Base-by-base conservation (phyloP, 1,140 invertebrate genomes). In the Harpegnathos saltator region DNA sequence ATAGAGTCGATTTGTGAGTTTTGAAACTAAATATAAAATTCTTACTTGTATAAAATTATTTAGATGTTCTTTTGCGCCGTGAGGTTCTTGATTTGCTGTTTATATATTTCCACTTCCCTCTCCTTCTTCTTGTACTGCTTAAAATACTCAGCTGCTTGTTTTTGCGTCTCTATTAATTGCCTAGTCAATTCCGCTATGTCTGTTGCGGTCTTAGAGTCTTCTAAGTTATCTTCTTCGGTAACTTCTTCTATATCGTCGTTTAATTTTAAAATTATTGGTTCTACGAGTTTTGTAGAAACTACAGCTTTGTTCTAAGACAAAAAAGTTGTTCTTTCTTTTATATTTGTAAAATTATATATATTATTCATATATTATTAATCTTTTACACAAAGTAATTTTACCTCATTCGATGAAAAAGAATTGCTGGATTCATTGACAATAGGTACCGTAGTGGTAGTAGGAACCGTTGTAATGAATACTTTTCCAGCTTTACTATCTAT, bases 101-200 rank as follows among this genome's bases (percentile, higher is more conserved):
- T 95, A 82, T 95, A 95, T 63, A 92, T 92, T 88, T 95, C 95
- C 0, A 93, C 94, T 90, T 95, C 95, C 59, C 93, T 92, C 63
- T 95, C 94, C 9, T 89, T 95, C 95, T 65, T 94, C 94, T 62
- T 92, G 89, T 48, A 91, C 84, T 95, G 94, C 81, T 94, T 92
- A 65, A 95, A 95, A 83, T 95, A 95, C 77, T 95, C 94, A 48
- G 95, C 95, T 0, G 93, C 94, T 87, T 93, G 89, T 89, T 92
- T 94, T 87, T 91, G 90, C 3, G 95, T 94, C 87, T 95, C 94
- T 17, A 92, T 92, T 66, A 95, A 93, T 90, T 95, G 93, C 84
- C 91, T 93, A 91, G 93, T 94, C 0, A 95, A 84, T 24, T 92
- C 71, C 59, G 92, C 95, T 54, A 95, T 89, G 61, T 95, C 93